Conservation (phyloP, 2,888 invertebrate genomes). For the Crioceris asparagi region DNA sequence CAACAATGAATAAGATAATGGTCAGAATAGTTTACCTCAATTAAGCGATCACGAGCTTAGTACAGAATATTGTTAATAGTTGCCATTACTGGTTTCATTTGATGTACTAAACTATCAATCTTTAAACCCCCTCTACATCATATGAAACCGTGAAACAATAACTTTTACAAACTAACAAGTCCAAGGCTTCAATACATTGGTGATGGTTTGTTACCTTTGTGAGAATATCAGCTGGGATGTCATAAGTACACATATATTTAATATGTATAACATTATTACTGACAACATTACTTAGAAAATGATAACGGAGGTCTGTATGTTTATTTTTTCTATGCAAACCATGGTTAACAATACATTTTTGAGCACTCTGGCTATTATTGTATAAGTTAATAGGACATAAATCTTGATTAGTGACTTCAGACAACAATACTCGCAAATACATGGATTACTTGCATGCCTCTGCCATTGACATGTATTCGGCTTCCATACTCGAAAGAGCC, state of each 20-base stretch:
- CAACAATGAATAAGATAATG: no score
- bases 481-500: neutral
- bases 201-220: no score
- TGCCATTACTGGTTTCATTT: no score
- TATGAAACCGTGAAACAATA: no score
- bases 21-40: no score
- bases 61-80: no score
- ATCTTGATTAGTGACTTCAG: slow-evolving; percentile 1
- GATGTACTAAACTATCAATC: no score
- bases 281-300: neutral
- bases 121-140: no score
- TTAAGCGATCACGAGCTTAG: no score
- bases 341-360: neutral
- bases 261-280: neutral
- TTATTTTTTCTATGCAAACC: neutral
- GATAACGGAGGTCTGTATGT: slow-evolving; percentile 1
- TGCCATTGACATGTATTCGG: neutral
- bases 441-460: slow-evolving; percentile 1
- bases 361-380: slow-evolving; percentile 3
- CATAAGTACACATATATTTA: slow-evolving; percentile 2
- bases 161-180: no score
- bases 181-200: no score
- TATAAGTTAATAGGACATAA: neutral
- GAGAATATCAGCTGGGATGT: slow-evolving; percentile 4
- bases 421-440: slow-evolving; percentile 1